These are phyloP conservation scores for Drosophila varians DNA, from an alignment of 1,140 invertebrate genomes.

Conservation along the genomic window DNA sequence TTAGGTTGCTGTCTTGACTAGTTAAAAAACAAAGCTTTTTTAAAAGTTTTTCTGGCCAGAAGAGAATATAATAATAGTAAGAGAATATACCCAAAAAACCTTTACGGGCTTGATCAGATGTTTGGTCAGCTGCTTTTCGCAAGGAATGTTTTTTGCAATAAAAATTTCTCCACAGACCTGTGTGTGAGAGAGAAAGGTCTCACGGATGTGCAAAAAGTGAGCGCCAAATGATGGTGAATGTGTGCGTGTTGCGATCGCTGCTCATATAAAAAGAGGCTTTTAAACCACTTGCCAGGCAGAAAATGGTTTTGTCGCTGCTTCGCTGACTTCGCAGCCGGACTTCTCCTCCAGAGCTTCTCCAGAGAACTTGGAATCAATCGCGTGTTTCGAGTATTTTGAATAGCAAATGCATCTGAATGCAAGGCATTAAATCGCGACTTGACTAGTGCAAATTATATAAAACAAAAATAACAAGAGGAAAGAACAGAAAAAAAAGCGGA, in stretches of 20 bases:
- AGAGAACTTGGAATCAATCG: slow-evolving; percentile 4
- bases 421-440: slow-evolving; percentile 36
- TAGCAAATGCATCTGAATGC: slow-evolving; percentile 32
- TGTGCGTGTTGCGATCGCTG: slow-evolving; percentile 34
- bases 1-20: slow-evolving; percentile 19
- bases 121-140: slow-evolving; percentile 14
- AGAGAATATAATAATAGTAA: not conserved
- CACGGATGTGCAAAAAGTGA: slow-evolving; percentile 1
- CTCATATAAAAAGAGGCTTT: slow-evolving; percentile 61
- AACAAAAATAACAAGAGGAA: not conserved
- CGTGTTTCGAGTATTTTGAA: slow-evolving; percentile 20
- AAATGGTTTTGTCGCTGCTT: slow-evolving; percentile 47
- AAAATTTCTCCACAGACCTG: not conserved
- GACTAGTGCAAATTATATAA: slow-evolving; percentile 30
- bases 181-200: not conserved
- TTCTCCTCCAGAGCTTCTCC: slow-evolving; percentile 10
- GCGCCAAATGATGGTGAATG: slow-evolving; percentile 9
- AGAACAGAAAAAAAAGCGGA: slow-evolving; percentile 8
- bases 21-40: slow-evolving; percentile 5
- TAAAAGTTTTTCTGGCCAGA: not conserved
- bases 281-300: slow-evolving; percentile 39
- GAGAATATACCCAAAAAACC: not conserved
- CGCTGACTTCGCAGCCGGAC: slow-evolving; percentile 1
- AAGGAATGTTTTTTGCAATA: slow-evolving; percentile 19
- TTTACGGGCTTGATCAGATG: slow-evolving; percentile 10